phyloP scores from a whole-genome alignment of 2,113 vertebrate genomes.

The rat (Rattus norvegicus) region DNA sequence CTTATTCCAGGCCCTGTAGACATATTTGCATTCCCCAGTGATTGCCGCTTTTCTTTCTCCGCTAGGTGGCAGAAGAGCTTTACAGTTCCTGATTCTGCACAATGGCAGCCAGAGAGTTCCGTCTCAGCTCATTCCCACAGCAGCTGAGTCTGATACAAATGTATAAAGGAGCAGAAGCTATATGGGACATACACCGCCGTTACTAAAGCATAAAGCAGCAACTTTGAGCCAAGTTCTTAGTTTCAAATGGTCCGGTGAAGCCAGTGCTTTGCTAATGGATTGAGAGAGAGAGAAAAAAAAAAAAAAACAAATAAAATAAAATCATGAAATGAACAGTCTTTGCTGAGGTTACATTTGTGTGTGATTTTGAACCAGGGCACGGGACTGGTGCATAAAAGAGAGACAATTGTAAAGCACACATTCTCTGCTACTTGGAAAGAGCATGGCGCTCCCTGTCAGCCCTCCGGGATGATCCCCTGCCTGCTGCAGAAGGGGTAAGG shows the following conservation, averaged over 20 bases:
- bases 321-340: background rate
- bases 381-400: accelerated
- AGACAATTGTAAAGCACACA: background rate
- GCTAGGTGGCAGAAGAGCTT: slow-evolving; percentile 82
- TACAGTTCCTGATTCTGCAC: background rate
- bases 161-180: slow-evolving; percentile 68
- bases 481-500: background rate
- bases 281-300: background rate
- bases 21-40: accelerated
- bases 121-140: background rate
- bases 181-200: slow-evolving; percentile 25
- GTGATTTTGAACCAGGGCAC: background rate
- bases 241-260: background rate
- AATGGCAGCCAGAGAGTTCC: background rate
- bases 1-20: background rate
- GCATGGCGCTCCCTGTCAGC: background rate
- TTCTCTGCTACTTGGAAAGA: background rate
- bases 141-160: slow-evolving; percentile 52
- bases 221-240: background rate
- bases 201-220: slow-evolving; percentile 57
- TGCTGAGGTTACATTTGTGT: background rate
- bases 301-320: background rate
- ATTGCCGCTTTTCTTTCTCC: background rate
- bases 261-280: slow-evolving; percentile 6
- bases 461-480: background rate